Base-by-base conservation (phyloP, 2,888 invertebrate species). In the Plagiodera versicolora region DNA sequence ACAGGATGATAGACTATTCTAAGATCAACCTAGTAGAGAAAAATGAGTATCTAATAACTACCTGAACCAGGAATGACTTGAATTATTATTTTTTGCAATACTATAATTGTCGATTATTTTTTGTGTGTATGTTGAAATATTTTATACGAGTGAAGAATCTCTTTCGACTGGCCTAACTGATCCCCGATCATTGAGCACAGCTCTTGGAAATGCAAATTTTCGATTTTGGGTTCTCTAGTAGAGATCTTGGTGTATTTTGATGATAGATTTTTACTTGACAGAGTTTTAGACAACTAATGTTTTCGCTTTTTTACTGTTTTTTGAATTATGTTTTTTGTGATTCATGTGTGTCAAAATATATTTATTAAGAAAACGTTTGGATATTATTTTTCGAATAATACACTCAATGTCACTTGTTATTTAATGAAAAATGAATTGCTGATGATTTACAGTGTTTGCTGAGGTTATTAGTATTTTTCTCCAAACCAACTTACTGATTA, bases 151-250 rank as follows among this genome's bases (percentile, higher is more conserved):
- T 39, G n/a, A 3, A 39, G 14, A 39, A 39, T 14, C 39, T 39
- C 14, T 39, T 39, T 11, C 39, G 39, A 39, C 39, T 39, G 39
- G 39, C 39, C 39, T 39, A 14, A 6, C 39, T 10, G 39, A 39
- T 32, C 50, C 67, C 68, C 32, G 11, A 11, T 32, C 11, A 10
- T 11, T 14, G 39, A 39, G 67, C 66, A 72, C 73, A 73, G 73
- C 74, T 75, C 72, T 73, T 74, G 73, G 74, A 72, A 73, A 70
- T 72, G 72, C 73, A 72, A 2, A 62, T 69, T 62, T 52, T 30
- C 58, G 35, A 44, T 53, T 45, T 57, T 54, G 32, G 18, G 19
- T 53, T 44, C 32, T 35, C 48, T 39, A 35, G 44, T 60, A 18
- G 49, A 47, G 24, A 47, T 19, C 24, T 46, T 32, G 45, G 60